Percentiles rank a stretch among this genome's conserved stretches.
phyloP scores from a whole-genome alignment of 2,113 vertebrate species.

The Cyprinodon tularosa region DNA sequence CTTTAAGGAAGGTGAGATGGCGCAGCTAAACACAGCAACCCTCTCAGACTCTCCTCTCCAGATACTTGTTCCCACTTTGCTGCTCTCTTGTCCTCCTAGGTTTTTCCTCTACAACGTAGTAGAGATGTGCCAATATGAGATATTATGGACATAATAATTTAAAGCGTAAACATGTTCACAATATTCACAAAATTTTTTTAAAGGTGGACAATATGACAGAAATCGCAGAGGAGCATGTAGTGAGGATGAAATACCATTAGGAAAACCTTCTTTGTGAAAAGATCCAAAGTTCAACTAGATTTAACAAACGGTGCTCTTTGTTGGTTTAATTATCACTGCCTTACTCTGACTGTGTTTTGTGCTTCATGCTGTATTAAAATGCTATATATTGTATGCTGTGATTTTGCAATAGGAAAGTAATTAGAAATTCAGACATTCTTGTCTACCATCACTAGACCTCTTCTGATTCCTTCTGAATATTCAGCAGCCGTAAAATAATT shows the following conservation, averaged over 20 bases:
- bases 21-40: conserved; percentile 61
- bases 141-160: background rate
- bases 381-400: too few species aligned
- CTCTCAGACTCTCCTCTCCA: conserved; percentile 38
- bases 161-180: background rate
- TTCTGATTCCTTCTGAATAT: too few species aligned
- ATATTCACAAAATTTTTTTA: background rate
- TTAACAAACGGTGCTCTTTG: background rate
- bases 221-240: background rate
- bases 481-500: too few species aligned
- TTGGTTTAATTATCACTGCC: background rate
- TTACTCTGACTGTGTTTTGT: background rate
- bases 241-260: background rate
- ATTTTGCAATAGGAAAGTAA: too few species aligned
- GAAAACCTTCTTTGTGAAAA: background rate
- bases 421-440: too few species aligned
- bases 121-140: background rate
- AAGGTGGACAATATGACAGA: background rate
- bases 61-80: conserved; percentile 50
- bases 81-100: conserved; percentile 28
- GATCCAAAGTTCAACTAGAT: background rate
- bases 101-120: background rate
- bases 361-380: background rate
- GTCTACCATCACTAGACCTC: too few species aligned
- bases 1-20: conserved; percentile 61